Evolutionary conservation across 2,113 vertebrate genomes (phyloP), one percentile per base, ranked within the genome.

Genomic region (Indicator maculatus): DNA sequence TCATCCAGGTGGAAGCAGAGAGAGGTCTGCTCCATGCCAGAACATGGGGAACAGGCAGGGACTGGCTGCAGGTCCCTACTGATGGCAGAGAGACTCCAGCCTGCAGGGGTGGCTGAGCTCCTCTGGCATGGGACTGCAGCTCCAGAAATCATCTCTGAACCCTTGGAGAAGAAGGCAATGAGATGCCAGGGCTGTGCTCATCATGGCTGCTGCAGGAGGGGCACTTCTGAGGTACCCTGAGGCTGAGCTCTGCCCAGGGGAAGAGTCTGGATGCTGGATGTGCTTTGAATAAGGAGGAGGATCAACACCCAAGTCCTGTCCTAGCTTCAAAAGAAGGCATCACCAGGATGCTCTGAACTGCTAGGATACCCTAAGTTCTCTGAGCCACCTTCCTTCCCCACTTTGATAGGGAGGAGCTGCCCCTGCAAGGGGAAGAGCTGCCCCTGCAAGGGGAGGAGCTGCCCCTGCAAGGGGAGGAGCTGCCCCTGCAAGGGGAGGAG

Each of bases 11-110:
- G 59, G 60, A 44, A 86, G 50, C 31, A 61, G 44, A 82, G 58
- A 59, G 7, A 44, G 45, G 6, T 38, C 65, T 58, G 83, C 55
- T n/a, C 60, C 1, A 1, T 66, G 39, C 31, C 17, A 31, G 72
- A 56, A 61, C 4, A 2, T 3, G 3, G 27, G 16, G 24, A 66
- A 3, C 17, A 1, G 7, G 31, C 28, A 80, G 78, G 61, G 67
- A 80, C 26, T 0, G 0, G 13, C 38, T 11, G 1, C 2, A 11
- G 44, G 36, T 60, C 61, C 52, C 38, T 65, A 16, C 1, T 7
- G n/a, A 26, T 4, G 64, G 55, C n/a, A 38, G 44, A 79, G 59
- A 79, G 69, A 13, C 36, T 39, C 27, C 0, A 0, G n/a, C 2
- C 45, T 6, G 18, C 36, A 80, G 83, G 33, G 28, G 36, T 23